Base-by-base conservation (phyloP, 2,113 vertebrate genomes). In the Periophthalmodon schlosseri region DNA sequence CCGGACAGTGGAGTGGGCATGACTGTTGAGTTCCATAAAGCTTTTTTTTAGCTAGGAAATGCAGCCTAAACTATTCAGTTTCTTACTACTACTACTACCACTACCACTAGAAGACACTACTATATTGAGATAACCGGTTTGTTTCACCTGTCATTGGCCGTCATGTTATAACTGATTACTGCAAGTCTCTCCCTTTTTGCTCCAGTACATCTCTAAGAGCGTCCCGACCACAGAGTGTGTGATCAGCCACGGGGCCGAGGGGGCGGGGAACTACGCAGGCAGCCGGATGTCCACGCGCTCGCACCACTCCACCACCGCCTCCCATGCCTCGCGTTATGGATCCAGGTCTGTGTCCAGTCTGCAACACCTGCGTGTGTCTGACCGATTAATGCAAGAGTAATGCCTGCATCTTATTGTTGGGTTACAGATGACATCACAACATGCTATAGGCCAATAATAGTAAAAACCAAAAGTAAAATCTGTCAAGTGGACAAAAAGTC, bases 271-370 rank as follows among this genome's bases (percentile, higher is more conserved):
- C 67, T 99, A 97, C 86, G 96, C 96, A 0, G 97, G 96, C 88
- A 99, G 97, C 90, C 95, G 95, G 83, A 96, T 96, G 88, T 99
- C 96, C 16, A 97, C 97, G 57, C 95, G 94, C 0, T 99, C 97
- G 49, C 97, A 98, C 87, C 97, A 97, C 90, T 97, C 96, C 24
- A 97, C 96, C 88, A 97, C 97, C 75, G 96, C 95, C 91, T 96
- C 96, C 34, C 97, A 97, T 76, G 96, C 96, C 0, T 99, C 97
- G 92, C 98, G 97, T 89, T 93, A 84, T 20, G 63, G 63, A 11
- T 65, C 63, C 34, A 65, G 63, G 63, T 39, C 16, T 20, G 60
- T 63, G 28, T 6, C 39, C 39, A 44, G 39, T 44, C 39, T 44
- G 39, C 39, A 44, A 44, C 24, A 10, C 14, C 4, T 14, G 24